phyloP scores from a whole-genome alignment of 2,888 invertebrate genomes.

The Diarsia brunnea region DNA sequence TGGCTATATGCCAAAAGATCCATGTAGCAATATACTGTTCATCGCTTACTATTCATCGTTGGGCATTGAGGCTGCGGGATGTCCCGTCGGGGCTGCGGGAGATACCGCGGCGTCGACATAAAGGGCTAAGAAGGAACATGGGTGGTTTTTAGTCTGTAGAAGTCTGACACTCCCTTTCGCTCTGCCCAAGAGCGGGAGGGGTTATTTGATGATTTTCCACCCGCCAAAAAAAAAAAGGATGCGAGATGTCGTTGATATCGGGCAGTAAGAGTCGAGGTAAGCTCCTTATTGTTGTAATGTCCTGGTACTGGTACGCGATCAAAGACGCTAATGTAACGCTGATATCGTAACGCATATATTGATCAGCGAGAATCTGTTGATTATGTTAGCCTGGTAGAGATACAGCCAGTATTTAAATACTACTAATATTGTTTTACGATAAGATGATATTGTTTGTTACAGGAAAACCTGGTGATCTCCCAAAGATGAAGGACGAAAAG shows the following conservation, averaged over 20 bases:
- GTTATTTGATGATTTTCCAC: too few relatives aligned
- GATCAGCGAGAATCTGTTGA: not conserved
- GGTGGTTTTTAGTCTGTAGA: too few relatives aligned
- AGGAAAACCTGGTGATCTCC: conserved; percentile 96
- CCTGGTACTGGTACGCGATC: not conserved
- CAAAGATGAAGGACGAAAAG: conserved; percentile 98
- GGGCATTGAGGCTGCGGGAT: conserved; percentile 95
- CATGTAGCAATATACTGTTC: not conserved
- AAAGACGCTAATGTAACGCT: not conserved
- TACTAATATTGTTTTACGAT: not conserved
- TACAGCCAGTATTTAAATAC: not conserved
- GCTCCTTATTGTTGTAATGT: not conserved
- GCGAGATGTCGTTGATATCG: conserved; percentile 99
- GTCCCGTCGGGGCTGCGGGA: too few relatives aligned
- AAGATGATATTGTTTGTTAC: not conserved
- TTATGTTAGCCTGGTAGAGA: not conserved
- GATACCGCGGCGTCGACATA: too few relatives aligned
- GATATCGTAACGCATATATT: not conserved
- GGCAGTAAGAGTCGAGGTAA: conserved; percentile 96
- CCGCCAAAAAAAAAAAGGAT: too few relatives aligned
- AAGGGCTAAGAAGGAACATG: too few relatives aligned
- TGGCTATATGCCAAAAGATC: not conserved
- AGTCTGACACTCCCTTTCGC: too few relatives aligned
- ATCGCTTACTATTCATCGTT: not conserved
- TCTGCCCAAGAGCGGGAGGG: too few relatives aligned